phyloP scores from a whole-genome alignment of 2,113 vertebrate species.

The Melanocharis versteri region DNA sequence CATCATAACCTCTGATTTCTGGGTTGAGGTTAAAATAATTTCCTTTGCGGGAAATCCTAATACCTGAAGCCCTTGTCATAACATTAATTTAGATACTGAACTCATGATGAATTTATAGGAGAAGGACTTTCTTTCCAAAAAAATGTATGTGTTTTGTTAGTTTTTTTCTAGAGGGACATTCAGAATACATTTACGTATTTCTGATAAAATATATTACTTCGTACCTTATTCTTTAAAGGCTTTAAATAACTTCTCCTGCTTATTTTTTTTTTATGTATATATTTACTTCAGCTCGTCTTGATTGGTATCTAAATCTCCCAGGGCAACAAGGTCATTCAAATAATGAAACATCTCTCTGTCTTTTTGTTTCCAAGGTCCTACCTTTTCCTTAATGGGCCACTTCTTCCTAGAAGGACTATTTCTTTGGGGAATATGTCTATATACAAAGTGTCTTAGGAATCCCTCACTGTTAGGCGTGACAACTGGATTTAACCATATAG shows the following conservation, averaged over 20 bases:
- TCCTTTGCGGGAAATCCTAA: conserved; percentile 16
- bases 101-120: not conserved
- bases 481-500: not conserved
- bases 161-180: not conserved
- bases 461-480: not conserved
- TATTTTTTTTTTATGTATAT: not conserved
- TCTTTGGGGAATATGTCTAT: not conserved
- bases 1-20: conserved; percentile 3
- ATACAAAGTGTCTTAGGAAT: not conserved
- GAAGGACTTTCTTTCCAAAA: not conserved
- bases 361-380: not conserved
- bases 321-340: not conserved
- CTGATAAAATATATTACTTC: not conserved
- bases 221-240: not conserved
- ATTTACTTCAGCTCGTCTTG: not conserved
- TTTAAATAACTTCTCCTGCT: not conserved
- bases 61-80: conserved; percentile 10
- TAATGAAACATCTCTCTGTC: not conserved
- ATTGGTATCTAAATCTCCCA: not conserved
- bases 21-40: conserved; percentile 39
- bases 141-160: not conserved
- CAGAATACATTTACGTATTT: not conserved
- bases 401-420: not conserved
- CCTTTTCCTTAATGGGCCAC: not conserved
- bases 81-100: conserved; percentile 38